phyloP scores from a whole-genome alignment of 2,888 invertebrate genomes.

The Apamea anceps region DNA sequence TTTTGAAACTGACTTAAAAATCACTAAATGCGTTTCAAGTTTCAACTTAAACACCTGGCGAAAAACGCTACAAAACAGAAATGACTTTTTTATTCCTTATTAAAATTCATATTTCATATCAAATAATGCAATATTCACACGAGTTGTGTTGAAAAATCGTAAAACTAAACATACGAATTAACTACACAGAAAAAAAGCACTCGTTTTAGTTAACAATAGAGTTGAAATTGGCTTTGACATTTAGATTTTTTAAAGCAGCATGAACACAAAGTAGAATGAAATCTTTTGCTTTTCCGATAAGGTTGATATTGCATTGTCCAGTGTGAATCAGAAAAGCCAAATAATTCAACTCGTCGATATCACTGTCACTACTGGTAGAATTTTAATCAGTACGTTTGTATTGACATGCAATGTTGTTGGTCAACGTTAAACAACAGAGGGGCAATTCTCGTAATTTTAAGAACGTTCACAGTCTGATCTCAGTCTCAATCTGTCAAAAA shows the following conservation, averaged over 20 bases:
- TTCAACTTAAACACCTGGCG: not conserved
- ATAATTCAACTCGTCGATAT: slow-evolving; percentile 22
- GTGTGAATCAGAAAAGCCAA: slow-evolving; percentile 15
- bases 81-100: slow-evolving; percentile 24
- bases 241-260: not conserved
- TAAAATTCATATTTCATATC: slow-evolving; percentile 54
- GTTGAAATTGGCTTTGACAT: slow-evolving; percentile 8
- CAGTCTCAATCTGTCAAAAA: too few relatives aligned
- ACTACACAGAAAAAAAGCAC: slow-evolving; percentile 3
- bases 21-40: not conserved
- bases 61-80: slow-evolving; percentile 18
- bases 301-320: slow-evolving; percentile 4
- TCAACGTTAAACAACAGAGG: slow-evolving; percentile 14
- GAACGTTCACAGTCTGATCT: too few relatives aligned
- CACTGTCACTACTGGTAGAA: slow-evolving; percentile 38
- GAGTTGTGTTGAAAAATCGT: slow-evolving; percentile 43
- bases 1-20: slow-evolving; percentile 3
- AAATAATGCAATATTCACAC: slow-evolving; percentile 49
- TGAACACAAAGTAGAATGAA: not conserved
- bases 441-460: too few relatives aligned
- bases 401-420: slow-evolving; percentile 42
- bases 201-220: rapidly evolving
- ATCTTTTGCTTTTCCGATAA: rapidly evolving
- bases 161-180: slow-evolving; percentile 20
- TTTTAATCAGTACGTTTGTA: slow-evolving; percentile 33